Evolutionary conservation across 2,113 vertebrate genomes (phyloP).

Genomic region (Geothlypis trichas): DNA sequence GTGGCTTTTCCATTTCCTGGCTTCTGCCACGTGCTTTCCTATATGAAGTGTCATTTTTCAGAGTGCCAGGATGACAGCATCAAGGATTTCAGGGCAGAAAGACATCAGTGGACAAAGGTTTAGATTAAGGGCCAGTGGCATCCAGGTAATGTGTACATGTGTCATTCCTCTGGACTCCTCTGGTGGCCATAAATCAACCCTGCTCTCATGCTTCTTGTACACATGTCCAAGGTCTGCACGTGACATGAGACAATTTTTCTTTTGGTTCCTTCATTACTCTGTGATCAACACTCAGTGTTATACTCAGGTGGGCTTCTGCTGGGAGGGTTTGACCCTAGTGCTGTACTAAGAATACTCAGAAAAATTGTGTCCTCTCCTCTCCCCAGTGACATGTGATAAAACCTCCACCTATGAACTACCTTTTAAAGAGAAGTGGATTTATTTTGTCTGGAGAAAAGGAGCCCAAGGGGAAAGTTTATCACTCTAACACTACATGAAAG

Average conservation of each 20-base stretch:
- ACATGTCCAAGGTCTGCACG: not conserved
- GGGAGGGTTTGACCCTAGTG: not conserved
- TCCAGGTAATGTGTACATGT: not conserved
- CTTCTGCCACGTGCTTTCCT: not conserved
- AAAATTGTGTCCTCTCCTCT: not conserved
- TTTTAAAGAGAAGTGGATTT: not conserved
- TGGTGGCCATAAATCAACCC: not conserved
- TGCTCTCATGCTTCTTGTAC: fast-evolving
- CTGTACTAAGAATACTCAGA: not conserved
- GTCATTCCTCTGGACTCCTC: not conserved
- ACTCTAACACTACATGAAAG: not conserved
- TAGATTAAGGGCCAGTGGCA: not conserved
- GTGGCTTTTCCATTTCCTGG: not conserved
- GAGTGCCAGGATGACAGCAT: not conserved
- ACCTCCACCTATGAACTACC: not conserved
- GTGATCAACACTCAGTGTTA: not conserved
- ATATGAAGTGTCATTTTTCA: not conserved
- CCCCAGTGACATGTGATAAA: not conserved
- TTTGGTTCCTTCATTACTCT: not conserved
- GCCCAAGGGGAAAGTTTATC: not conserved
- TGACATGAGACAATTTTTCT: not conserved
- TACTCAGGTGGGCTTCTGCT: not conserved
- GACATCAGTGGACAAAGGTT: not conserved
- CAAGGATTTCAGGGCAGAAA: not conserved
- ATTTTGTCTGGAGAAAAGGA: not conserved